Conservation (phyloP, 1,140 invertebrate genomes). For the Diorhabda carinulata region DNA sequence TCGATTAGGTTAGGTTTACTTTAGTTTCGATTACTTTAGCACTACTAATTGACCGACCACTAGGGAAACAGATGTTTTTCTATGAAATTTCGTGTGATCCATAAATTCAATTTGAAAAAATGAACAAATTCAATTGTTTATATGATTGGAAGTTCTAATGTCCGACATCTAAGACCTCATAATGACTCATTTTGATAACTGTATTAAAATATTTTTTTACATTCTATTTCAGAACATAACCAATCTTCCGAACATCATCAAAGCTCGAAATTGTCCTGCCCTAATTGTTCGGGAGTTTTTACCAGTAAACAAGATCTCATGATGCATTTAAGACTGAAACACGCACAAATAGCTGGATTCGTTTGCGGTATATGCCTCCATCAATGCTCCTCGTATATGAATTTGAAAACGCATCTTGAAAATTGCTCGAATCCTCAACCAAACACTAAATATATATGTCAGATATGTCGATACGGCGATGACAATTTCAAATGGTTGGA, state of each 20-base stretch:
- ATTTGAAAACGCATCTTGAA: constrained; percentile 53
- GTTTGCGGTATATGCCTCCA: constrained; percentile 58
- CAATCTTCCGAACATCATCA: constrained; percentile 48
- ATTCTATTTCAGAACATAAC: constrained; percentile 22
- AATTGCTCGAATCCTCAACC: constrained; percentile 50
- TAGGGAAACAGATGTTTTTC: too few species aligned
- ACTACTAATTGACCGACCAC: too few species aligned
- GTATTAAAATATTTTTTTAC: background rate
- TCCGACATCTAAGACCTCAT: too few species aligned
- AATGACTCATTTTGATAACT: too few species aligned
- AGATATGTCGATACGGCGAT: constrained; percentile 59
- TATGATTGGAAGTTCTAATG: too few species aligned
- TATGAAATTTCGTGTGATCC: too few species aligned
- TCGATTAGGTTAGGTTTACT: too few species aligned
- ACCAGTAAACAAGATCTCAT: constrained; percentile 52
- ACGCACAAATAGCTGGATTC: constrained; percentile 54
- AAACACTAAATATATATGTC: constrained; percentile 47
- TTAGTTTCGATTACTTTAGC: too few species aligned
- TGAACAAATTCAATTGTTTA: too few species aligned
- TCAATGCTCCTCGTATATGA: constrained; percentile 51
- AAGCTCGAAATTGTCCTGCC: constrained; percentile 35
- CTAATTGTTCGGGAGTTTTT: constrained; percentile 39
- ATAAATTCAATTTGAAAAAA: too few species aligned
- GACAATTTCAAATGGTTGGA: constrained; percentile 57
- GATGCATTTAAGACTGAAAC: constrained; percentile 56